These are phyloP conservation scores for Sebastes iracundus DNA, from an alignment of 2,797 vertebrate genomes.

Conservation along the genomic window DNA sequence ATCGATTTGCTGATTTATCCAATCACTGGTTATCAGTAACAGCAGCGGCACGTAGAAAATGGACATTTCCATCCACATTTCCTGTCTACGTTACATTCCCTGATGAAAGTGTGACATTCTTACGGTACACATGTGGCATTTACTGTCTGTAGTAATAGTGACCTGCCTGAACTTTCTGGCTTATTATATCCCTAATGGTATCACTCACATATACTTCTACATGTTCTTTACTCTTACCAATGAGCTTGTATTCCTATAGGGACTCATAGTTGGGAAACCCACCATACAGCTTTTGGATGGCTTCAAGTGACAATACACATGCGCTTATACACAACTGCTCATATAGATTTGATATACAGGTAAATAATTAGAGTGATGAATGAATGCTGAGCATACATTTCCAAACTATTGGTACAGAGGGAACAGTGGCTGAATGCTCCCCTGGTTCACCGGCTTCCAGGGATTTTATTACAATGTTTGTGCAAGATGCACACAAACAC, in stretches of 20 bases:
- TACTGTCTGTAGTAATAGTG: neutral
- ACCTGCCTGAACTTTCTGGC: neutral
- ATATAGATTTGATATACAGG: neutral
- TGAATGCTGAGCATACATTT: neutral
- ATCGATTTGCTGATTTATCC: slow-evolving; percentile 59
- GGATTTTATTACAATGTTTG: neutral
- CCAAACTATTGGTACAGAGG: neutral
- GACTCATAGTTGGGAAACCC: neutral
- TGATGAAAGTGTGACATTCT: neutral
- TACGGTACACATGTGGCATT: neutral
- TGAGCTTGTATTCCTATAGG: neutral
- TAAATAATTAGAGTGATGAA: neutral
- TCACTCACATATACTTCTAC: neutral
- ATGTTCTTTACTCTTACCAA: neutral
- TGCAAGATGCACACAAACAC: neutral
- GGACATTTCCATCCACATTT: slow-evolving; percentile 24
- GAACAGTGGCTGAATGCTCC: neutral
- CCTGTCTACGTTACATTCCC: neutral
- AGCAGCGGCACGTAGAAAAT: slow-evolving; percentile 1
- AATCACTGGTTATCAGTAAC: slow-evolving; percentile 39
- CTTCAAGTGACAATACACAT: neutral
- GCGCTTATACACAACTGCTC: neutral
- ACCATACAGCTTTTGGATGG: neutral
- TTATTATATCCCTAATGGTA: neutral
- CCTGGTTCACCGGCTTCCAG: neutral